Evolutionary conservation across 2,888 invertebrate genomes (phyloP), one percentile per base, ranked within the genome.

Genomic region (Cheilosia soror): DNA sequence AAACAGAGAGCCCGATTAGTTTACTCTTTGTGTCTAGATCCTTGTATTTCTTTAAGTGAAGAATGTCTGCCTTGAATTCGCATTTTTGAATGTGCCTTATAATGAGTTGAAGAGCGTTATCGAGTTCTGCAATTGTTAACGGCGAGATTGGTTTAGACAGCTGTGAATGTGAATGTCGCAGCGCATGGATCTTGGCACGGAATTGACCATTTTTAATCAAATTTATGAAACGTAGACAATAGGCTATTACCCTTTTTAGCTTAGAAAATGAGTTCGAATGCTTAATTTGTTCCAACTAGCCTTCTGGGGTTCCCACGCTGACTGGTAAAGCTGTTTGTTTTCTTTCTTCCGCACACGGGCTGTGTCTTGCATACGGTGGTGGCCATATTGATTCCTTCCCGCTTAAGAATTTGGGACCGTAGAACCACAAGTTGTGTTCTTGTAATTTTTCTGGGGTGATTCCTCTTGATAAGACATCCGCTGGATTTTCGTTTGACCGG

Each of bases 381-480:
- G 57, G 57, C 57, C 69, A 47, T 40, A 53, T 53, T 1, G 72
- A 51, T 53, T 62, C 72, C 42, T 33, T 37, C 7, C 6, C 7
- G 51, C 60, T 60, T 37, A 62, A 62, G 37, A 51, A 62, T 3
- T 2, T 72, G 9, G 77, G 79, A 27, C 78, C 82, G 63, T 77
- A 68, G 51, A 72, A 73, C 81, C 75, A 87, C n/a, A 83, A 27
- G 25, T 9, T 75, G 33, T 65, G 63, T 29, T 72, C n/a, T 13
- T 31, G 49, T 20, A 87, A 44, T 73, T 62, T n/a, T 15, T 68
- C 51, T 68, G 76, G 71, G 20, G 40, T 40, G 2, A 78, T 58
- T 47, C 76, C 65, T 60, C 75, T 65, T 47, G 69, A 80, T 5
- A n/a, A 87, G 11, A 71, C 53, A 55, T 82, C 81, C 15, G 68